Conservation (phyloP, 2,888 invertebrate species). For the Parnassius mnemosyne region DNA sequence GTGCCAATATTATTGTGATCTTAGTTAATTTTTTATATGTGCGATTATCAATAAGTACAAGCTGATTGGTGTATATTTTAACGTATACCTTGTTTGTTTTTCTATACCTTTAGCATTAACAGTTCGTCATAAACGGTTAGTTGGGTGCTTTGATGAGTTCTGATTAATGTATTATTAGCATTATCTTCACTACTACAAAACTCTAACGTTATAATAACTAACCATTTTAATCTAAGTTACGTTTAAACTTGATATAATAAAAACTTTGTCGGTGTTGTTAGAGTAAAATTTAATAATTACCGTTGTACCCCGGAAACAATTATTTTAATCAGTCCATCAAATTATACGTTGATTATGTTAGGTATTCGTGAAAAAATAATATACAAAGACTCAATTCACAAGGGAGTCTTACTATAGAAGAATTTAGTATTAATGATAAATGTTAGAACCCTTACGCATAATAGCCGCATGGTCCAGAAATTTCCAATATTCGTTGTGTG, state of each 20-base stretch:
- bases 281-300: neutral
- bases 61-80: conserved; percentile 14
- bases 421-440: conserved; percentile 19
- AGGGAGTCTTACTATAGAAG: conserved; percentile 16
- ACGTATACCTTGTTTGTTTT: conserved; percentile 13
- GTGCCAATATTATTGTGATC: conserved; percentile 63
- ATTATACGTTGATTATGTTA: conserved; percentile 4
- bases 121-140: neutral
- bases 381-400: conserved; percentile 19
- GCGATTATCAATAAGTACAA: conserved; percentile 31
- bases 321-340: conserved; percentile 6
- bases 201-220: no score
- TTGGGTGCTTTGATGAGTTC: no score
- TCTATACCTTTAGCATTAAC: conserved; percentile 12
- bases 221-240: no score
- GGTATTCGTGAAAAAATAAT: neutral
- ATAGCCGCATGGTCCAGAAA: conserved; percentile 24
- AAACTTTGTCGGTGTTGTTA: neutral
- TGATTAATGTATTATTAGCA: no score
- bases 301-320: conserved; percentile 19
- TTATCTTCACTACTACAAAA: no score
- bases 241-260: neutral
- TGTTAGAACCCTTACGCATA: conserved; percentile 23
- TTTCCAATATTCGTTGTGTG: conserved; percentile 14
- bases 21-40: conserved; percentile 62